Percentiles rank a stretch among this genome's conserved stretches.
Evolutionary conservation across 2,113 vertebrate genomes (phyloP).

Genomic region (Trogon surrucura): DNA sequence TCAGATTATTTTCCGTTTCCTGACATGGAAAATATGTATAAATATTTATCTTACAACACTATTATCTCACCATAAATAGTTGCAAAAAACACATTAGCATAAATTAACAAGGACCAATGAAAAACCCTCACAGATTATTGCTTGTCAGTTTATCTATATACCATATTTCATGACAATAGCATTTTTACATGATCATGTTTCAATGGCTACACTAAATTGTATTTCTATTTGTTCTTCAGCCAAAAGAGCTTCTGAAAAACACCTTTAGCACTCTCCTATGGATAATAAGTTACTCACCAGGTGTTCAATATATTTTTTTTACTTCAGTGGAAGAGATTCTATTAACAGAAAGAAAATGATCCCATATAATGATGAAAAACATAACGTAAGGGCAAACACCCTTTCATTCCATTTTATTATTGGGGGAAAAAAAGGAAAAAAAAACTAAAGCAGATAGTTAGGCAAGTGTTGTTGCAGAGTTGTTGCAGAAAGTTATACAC

Average conservation of each 20-base stretch:
- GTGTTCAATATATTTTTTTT: neutral
- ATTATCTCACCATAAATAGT: neutral
- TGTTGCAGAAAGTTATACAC: neutral
- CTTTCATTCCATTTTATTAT: neutral
- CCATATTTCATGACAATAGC: neutral
- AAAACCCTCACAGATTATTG: neutral
- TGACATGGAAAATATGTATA: neutral
- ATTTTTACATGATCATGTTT: neutral
- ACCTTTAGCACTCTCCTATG: neutral
- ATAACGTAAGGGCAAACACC: neutral
- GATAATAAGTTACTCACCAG: neutral
- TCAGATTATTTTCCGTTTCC: neutral
- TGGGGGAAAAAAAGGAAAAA: neutral
- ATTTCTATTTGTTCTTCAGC: neutral
- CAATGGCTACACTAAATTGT: neutral
- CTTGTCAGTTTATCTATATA: neutral
- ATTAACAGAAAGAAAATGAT: neutral
- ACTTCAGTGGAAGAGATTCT: neutral
- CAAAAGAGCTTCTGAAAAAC: neutral
- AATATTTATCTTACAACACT: neutral
- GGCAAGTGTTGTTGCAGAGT: neutral
- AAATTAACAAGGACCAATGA: neutral
- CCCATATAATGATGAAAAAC: neutral
- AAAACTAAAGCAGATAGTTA: neutral
- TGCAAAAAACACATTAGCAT: neutral